Conservation (phyloP, 2,797 vertebrate genomes). For the Lagodon rhomboides region DNA sequence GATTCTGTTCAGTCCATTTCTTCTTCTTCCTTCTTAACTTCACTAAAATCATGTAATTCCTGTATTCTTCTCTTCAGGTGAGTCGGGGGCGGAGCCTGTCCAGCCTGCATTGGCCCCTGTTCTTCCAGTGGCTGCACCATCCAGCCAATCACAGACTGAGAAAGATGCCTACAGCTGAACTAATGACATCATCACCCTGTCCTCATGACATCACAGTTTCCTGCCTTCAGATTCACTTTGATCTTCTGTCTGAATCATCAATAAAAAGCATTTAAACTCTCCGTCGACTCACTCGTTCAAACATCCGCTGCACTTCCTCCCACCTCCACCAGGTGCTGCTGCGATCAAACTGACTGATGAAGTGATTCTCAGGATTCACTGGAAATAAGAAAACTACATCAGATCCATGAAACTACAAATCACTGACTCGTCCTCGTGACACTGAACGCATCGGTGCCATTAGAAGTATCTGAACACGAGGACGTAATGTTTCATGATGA, state of each 20-base stretch:
- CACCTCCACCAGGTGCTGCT: background rate
- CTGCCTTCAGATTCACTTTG: slow-evolving; percentile 34
- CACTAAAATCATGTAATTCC: no score
- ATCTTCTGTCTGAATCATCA: slow-evolving; percentile 41
- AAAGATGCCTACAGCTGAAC: slow-evolving; percentile 83
- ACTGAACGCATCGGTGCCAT: no score
- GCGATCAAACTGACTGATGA: background rate
- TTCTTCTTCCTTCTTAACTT: no score
- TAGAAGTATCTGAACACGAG: no score
- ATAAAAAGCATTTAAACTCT: slow-evolving; percentile 57
- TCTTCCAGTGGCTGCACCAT: slow-evolving; percentile 50
- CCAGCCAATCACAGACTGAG: slow-evolving; percentile 73
- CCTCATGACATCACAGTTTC: background rate
- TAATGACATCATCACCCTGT: background rate
- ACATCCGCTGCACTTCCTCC: background rate
- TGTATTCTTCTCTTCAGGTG: slow-evolving; percentile 44
- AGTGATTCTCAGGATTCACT: no score
- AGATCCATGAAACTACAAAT: no score
- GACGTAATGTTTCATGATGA: no score
- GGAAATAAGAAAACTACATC: no score
- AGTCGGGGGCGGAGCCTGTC: slow-evolving; percentile 51
- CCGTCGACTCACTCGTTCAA: background rate
- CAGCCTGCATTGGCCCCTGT: slow-evolving; percentile 48
- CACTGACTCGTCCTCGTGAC: no score
- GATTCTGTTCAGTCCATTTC: background rate